These are phyloP conservation scores for Cinara cedri DNA, from an alignment of 2,888 invertebrate genomes.

Conservation along the genomic window DNA sequence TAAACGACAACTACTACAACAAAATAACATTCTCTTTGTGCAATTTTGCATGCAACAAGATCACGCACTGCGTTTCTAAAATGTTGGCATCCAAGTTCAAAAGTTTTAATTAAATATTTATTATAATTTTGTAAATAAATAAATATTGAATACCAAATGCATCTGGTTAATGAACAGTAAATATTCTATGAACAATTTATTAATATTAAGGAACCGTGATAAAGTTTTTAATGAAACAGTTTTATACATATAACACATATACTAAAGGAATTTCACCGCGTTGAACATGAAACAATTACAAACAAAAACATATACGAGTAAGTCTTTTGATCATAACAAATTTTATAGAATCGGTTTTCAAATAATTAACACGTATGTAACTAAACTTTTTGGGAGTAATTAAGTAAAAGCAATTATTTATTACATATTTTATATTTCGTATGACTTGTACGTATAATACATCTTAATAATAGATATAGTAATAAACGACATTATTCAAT, in stretches of 20 bases:
- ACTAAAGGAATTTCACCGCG: not conserved
- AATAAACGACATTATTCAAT: too few species aligned
- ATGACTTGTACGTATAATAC: too few species aligned
- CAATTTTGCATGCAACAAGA: not conserved
- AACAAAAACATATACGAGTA: not conserved
- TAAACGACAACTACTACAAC: not conserved
- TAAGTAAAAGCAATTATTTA: too few species aligned
- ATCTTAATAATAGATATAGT: too few species aligned
- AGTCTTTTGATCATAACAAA: not conserved
- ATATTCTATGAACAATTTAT: not conserved
- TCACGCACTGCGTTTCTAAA: not conserved
- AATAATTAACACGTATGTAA: too few species aligned
- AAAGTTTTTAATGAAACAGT: not conserved
- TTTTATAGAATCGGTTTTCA: too few species aligned
- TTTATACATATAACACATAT: not conserved
- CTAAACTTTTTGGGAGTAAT: too few species aligned
- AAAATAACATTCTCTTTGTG: not conserved
- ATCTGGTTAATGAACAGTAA: not conserved
- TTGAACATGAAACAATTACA: not conserved
- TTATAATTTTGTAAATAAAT: not conserved
- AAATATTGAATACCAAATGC: constrained; percentile 7
- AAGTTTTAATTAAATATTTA: not conserved
- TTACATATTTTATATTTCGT: too few species aligned
- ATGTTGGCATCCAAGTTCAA: not conserved
- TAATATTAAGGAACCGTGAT: not conserved